phyloP scores from a whole-genome alignment of 2,797 vertebrate species.

The Prionace glauca region DNA sequence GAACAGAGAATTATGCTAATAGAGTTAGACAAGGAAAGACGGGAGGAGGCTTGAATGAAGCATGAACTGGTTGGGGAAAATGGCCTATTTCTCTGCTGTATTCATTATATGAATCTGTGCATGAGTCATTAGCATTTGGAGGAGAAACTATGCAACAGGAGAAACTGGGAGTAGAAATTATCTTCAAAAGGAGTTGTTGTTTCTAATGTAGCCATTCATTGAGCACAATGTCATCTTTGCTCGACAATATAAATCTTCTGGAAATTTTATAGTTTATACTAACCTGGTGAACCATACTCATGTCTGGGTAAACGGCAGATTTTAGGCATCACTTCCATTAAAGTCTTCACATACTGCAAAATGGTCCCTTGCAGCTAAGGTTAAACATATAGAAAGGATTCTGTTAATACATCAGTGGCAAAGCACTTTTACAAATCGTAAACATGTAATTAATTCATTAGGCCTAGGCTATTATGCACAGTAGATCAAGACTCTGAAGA shows the following conservation, averaged over 20 bases:
- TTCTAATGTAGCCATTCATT: not conserved
- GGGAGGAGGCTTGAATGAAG: not conserved
- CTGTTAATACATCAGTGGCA: not conserved
- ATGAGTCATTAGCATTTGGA: not conserved
- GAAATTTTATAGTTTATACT: conserved; percentile 40
- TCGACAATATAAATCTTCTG: not conserved
- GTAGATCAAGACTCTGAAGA: not conserved
- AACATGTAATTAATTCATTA: not conserved
- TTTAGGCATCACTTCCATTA: conserved; percentile 80
- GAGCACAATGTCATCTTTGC: not conserved
- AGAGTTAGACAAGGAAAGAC: not conserved
- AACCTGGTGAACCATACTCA: conserved; percentile 73
- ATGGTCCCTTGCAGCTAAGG: conserved; percentile 68
- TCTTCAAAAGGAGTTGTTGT: not conserved
- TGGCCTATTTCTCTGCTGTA: not conserved
- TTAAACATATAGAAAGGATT: not conserved
- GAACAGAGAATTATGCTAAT: not conserved
- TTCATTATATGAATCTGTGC: not conserved
- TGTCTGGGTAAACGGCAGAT: conserved; percentile 72
- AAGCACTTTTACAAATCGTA: not conserved
- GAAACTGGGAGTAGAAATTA: not conserved
- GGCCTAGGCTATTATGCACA: not conserved
- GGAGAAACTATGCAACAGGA: not conserved
- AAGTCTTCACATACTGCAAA: conserved; percentile 72
- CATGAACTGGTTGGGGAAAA: not conserved